Base-by-base conservation (phyloP, 2,888 invertebrate species). In the Agrotis puta region DNA sequence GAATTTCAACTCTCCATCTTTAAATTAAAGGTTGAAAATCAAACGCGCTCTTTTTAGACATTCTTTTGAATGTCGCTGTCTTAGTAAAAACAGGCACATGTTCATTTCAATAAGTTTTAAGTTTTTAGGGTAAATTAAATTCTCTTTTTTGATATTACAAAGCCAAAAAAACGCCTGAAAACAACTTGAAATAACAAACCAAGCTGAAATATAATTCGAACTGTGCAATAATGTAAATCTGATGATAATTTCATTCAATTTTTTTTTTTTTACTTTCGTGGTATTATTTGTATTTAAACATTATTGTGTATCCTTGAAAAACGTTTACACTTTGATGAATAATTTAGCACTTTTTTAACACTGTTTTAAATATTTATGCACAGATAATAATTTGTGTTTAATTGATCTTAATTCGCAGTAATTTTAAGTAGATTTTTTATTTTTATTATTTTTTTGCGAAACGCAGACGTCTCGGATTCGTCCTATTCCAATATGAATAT, bases 331-430 rank as follows among this genome's bases (percentile, higher is more conserved):
- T 64, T 74, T 82, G 73, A 75, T 62, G 59, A 81, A 72, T 84
- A 65, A 82, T 82, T 83, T 84, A 74, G 80, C 83, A 83, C 85
- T 79, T 82, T 79, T 69, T 75, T 65, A 75, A 73, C 43, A 70
- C 70, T 77, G 65, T 82, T 82, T 81, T 77, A 72, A 80, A 77
- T 77, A 67, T 80, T 76, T 73, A 64, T 85, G 85, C 84, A 84
- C 85, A 73, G 79, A 74, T 72, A 70, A 70, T 64, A 57, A 72
- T 56, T 74, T 81, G 63, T 78, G 77, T 70, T 77, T 76, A 73
- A 75, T 48, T 39, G 11, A 71, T 79, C 58, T 72, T 77, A 77
- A 76, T 85, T 82, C 70, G 68, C 65, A 14, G 56, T 83, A 76
- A 76, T 77, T 69, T 67, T 80, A 75, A 73, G 74, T 77, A 78